Evolutionary conservation across 2,888 invertebrate species (phyloP).

Genomic region (Laspeyria flexula): DNA sequence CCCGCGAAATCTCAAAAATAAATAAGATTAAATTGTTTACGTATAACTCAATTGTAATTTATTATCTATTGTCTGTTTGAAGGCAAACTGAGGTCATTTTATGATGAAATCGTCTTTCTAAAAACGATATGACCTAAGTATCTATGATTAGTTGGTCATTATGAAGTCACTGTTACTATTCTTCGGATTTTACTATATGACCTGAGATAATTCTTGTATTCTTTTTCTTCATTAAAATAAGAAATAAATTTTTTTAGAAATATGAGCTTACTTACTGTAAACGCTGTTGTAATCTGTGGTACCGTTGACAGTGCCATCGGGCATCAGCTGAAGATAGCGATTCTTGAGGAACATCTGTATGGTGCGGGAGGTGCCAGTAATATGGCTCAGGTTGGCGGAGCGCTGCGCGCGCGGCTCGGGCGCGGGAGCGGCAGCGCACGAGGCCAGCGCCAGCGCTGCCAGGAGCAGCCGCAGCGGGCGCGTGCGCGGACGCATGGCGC

Average conservation of each 20-base stretch:
- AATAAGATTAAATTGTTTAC: too few species aligned
- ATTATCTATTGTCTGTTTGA: too few species aligned
- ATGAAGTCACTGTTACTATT: too few species aligned
- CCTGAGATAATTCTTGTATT: too few species aligned
- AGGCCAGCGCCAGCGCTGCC: slow-evolving; percentile 83
- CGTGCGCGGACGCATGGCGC: slow-evolving; percentile 82
- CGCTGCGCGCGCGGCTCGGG: slow-evolving; percentile 89
- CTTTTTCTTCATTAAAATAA: too few species aligned
- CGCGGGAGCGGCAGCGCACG: slow-evolving; percentile 82
- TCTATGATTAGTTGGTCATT: too few species aligned
- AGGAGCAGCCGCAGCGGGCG: slow-evolving; percentile 84
- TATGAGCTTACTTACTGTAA: slow-evolving; percentile 90
- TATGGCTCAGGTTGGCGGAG: slow-evolving; percentile 92
- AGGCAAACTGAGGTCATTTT: too few species aligned
- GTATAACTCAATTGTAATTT: too few species aligned
- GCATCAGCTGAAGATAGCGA: slow-evolving; percentile 92
- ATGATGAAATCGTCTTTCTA: too few species aligned
- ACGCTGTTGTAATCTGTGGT: slow-evolving; percentile 92
- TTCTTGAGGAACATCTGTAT: slow-evolving; percentile 95
- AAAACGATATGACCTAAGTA: too few species aligned
- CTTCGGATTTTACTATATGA: too few species aligned
- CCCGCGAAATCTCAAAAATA: too few species aligned
- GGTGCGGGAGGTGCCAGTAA: slow-evolving; percentile 92
- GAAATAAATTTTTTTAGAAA: background rate
- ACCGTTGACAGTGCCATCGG: slow-evolving; percentile 94